phyloP scores from a whole-genome alignment of 2,888 invertebrate species.

The Cecidostiba fungosa region DNA sequence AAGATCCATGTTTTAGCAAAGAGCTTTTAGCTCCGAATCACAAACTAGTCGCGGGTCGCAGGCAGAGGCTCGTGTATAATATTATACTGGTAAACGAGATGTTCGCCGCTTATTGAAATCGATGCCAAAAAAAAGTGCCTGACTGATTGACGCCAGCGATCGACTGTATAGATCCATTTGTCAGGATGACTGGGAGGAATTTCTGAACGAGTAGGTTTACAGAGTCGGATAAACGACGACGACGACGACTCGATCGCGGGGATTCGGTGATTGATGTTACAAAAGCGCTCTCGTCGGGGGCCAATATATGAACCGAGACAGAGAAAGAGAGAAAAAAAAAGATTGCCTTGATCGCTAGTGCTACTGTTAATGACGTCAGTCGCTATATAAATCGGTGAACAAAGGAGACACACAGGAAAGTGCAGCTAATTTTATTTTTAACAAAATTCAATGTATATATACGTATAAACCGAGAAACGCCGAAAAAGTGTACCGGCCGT shows the following conservation, averaged over 20 bases:
- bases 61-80: background rate
- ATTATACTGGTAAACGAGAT: constrained; percentile 10
- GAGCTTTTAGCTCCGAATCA: background rate
- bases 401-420: background rate
- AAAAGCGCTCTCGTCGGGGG: constrained; percentile 6
- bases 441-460: background rate
- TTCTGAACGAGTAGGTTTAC: constrained; percentile 42
- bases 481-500: background rate
- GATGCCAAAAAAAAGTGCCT: constrained; percentile 34
- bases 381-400: constrained; percentile 63
- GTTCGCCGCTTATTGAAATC: constrained; percentile 52
- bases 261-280: constrained; percentile 54
- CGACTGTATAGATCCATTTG: constrained; percentile 57
- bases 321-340: background rate
- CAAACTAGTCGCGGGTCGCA: background rate
- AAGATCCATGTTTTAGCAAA: constrained; percentile 3
- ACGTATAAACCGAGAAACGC: background rate
- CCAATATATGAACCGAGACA: background rate
- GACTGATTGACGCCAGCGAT: constrained; percentile 54
- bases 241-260: background rate
- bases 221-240: constrained; percentile 26
- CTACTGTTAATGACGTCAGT: constrained; percentile 63
- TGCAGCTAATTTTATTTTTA: background rate
- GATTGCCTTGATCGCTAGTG: constrained; percentile 7
- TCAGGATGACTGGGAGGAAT: constrained; percentile 56